These are phyloP conservation scores for Colostygia pectinataria DNA, from an alignment of 2,888 invertebrate genomes.

Conservation along the genomic window DNA sequence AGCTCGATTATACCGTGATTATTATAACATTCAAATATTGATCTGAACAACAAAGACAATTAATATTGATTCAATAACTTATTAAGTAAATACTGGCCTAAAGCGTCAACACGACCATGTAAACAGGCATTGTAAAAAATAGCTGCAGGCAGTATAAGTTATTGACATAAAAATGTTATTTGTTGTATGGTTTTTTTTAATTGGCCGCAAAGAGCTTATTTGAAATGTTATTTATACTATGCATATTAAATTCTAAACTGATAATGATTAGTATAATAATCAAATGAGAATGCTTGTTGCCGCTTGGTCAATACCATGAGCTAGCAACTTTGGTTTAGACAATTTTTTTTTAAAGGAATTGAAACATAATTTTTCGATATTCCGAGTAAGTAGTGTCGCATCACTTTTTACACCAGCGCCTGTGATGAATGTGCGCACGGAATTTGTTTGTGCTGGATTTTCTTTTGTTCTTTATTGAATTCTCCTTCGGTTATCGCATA, in stretches of 20 bases:
- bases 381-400: constrained; percentile 4
- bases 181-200: too few species aligned
- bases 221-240: too few species aligned
- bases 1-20: constrained; percentile 1
- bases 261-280: too few species aligned
- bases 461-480: constrained; percentile 39
- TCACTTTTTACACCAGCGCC: constrained; percentile 22
- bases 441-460: constrained; percentile 39
- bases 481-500: constrained; percentile 33
- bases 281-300: too few species aligned
- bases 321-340: too few species aligned
- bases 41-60: constrained; percentile 10
- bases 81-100: constrained; percentile 3
- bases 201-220: too few species aligned
- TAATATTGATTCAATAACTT: constrained; percentile 5
- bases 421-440: constrained; percentile 35
- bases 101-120: neutral
- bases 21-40: constrained; percentile 12
- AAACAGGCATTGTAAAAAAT: neutral
- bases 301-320: too few species aligned
- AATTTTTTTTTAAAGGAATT: too few species aligned
- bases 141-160: too few species aligned
- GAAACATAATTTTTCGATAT: neutral
- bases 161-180: too few species aligned
- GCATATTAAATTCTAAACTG: too few species aligned